Evolutionary conservation across 2,888 invertebrate genomes (phyloP).

Genomic region (Hartigia nigra): DNA sequence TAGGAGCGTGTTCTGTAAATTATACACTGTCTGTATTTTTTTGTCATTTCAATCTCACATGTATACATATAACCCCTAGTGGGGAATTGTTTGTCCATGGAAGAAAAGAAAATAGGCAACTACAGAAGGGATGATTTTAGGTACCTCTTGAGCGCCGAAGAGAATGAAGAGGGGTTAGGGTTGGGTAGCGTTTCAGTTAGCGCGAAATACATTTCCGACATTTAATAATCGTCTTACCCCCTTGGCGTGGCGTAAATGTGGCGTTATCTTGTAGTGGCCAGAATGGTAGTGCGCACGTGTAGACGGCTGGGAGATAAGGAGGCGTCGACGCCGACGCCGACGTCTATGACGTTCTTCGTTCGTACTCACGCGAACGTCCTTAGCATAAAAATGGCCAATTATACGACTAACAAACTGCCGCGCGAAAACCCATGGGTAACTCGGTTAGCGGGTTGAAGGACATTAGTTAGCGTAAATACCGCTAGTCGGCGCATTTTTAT

Average conservation of each 20-base stretch:
- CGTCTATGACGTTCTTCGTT: slow-evolving; percentile 1
- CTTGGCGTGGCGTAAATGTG: slow-evolving; percentile 30
- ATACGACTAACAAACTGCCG: slow-evolving; percentile 53
- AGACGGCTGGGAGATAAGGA: background rate
- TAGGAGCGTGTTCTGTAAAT: background rate
- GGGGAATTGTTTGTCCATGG: background rate
- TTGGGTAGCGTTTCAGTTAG: background rate
- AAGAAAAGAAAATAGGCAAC: background rate
- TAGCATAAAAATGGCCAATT: slow-evolving; percentile 63
- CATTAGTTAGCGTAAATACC: slow-evolving; percentile 63
- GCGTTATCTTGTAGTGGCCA: slow-evolving; percentile 35
- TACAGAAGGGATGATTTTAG: background rate
- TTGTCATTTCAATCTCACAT: background rate
- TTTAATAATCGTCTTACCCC: slow-evolving; percentile 42
- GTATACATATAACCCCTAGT: background rate
- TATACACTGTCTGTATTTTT: background rate
- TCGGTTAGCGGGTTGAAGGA: slow-evolving; percentile 55
- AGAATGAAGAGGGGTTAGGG: background rate
- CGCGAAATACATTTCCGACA: slow-evolving; percentile 35
- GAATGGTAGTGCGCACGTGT: background rate
- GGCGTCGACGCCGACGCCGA: background rate
- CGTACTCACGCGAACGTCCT: slow-evolving; percentile 33
- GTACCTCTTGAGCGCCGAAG: background rate
- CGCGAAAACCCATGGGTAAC: slow-evolving; percentile 40
- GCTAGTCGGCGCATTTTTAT: slow-evolving; percentile 59